Conservation (phyloP, 2,797 vertebrate genomes). For the Anabacerthia variegaticeps region DNA sequence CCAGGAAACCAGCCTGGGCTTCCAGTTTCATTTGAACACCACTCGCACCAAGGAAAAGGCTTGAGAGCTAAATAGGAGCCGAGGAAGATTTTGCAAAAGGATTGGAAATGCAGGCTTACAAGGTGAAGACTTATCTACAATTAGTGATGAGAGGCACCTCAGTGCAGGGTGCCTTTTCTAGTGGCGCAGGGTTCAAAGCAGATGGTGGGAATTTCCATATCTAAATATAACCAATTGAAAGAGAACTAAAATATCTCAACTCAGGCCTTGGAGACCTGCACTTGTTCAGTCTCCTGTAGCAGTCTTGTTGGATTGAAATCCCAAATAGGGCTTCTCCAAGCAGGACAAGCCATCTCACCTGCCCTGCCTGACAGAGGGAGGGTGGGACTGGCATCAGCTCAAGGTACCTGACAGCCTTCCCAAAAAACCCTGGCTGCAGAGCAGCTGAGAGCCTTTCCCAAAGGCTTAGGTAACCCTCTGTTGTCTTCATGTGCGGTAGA, state of each 20-base stretch:
- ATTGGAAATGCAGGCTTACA: not conserved
- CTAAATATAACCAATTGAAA: not conserved
- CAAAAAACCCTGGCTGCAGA: not conserved
- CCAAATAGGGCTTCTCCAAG: not conserved
- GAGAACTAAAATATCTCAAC: not conserved
- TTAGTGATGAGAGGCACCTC: not conserved
- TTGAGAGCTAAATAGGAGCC: not conserved
- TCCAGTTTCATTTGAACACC: not conserved
- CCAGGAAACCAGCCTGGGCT: not conserved
- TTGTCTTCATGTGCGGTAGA: not conserved
- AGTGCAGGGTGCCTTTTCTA: not conserved
- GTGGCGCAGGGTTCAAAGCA: not conserved
- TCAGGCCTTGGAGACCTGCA: not conserved
- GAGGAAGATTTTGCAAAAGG: not conserved
- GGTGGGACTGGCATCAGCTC: not conserved
- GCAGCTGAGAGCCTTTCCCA: not conserved
- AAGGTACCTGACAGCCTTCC: not conserved
- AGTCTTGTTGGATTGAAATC: not conserved
- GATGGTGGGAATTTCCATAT: slow-evolving; percentile 4
- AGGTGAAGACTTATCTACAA: not conserved
- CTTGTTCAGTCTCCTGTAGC: not conserved
- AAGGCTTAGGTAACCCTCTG: not conserved
- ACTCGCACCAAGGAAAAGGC: not conserved
- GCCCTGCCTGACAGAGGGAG: not conserved
- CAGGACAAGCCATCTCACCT: not conserved